phyloP scores from a whole-genome alignment of 2,797 vertebrate species.

The Sebastes dallii region DNA sequence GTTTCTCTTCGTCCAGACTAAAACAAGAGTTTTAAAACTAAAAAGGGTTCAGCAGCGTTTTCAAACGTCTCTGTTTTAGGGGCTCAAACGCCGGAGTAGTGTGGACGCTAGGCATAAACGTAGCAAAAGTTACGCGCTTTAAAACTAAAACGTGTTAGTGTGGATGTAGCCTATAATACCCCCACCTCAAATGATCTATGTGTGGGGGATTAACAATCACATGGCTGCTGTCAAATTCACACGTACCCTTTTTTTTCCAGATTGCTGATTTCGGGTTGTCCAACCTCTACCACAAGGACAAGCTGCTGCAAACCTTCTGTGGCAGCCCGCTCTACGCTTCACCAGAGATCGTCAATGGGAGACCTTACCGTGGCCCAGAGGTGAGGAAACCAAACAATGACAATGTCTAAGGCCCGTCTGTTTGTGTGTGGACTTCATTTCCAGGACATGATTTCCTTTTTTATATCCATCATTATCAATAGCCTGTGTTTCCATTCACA shows the following conservation, averaged over 20 bases:
- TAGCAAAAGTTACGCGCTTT: too few species aligned
- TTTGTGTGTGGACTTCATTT: neutral
- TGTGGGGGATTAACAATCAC: neutral
- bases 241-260: conserved; percentile 74
- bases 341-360: conserved; percentile 98
- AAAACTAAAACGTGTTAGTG: too few species aligned
- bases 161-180: neutral
- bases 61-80: too few species aligned
- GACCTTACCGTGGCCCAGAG: conserved; percentile 97
- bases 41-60: neutral
- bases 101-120: too few species aligned
- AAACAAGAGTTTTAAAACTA: too few species aligned
- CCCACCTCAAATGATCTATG: conserved; percentile 9
- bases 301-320: conserved; percentile 97
- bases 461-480: conserved; percentile 1
- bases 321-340: conserved; percentile 98
- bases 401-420: neutral
- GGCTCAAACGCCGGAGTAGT: too few species aligned
- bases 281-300: conserved; percentile 98
- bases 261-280: conserved; percentile 99
- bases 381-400: conserved; percentile 72
- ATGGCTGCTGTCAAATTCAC: neutral
- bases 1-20: too few species aligned
- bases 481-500: neutral
- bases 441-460: neutral